Evolutionary conservation across 2,888 invertebrate species (phyloP).

Genomic region (Holacanthella duospinosa): DNA sequence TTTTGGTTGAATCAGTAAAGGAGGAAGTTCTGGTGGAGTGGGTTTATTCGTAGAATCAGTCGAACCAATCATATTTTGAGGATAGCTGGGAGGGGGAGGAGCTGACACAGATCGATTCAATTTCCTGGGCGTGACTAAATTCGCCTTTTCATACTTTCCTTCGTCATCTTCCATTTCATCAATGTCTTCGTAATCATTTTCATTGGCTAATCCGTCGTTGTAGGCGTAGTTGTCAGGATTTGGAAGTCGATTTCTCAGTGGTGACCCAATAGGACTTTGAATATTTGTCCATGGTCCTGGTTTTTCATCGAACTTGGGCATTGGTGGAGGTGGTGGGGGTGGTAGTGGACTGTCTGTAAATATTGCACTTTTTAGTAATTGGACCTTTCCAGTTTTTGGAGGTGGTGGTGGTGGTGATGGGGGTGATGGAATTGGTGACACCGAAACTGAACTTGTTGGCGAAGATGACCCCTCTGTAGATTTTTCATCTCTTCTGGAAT

Average conservation of each 20-base stretch:
- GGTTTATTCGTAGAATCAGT: not conserved
- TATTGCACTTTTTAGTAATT: not conserved
- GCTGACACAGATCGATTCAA: constrained; percentile 24
- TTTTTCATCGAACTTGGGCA: not conserved
- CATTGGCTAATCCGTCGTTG: constrained; percentile 21
- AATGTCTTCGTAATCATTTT: constrained; percentile 66
- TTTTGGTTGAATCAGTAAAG: not conserved
- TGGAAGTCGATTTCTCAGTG: not conserved
- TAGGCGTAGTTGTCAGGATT: no score
- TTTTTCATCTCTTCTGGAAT: constrained; percentile 41
- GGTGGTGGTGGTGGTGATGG: constrained; percentile 7
- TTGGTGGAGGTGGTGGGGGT: constrained; percentile 11
- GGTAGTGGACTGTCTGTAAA: not conserved
- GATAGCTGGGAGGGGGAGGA: constrained; percentile 23
- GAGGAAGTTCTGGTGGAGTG: not conserved
- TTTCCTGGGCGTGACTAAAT: not conserved
- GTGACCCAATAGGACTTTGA: not conserved
- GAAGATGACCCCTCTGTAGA: constrained; percentile 36
- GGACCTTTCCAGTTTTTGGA: constrained; percentile 1
- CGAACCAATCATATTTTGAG: not conserved
- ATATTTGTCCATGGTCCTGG: not conserved
- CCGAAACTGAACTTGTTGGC: constrained; percentile 37
- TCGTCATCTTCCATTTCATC: constrained; percentile 54
- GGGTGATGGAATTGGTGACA: no score
- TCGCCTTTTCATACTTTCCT: constrained; percentile 9